phyloP scores from a whole-genome alignment of 2,797 vertebrate species.

The Hephaestus fuliginosus region DNA sequence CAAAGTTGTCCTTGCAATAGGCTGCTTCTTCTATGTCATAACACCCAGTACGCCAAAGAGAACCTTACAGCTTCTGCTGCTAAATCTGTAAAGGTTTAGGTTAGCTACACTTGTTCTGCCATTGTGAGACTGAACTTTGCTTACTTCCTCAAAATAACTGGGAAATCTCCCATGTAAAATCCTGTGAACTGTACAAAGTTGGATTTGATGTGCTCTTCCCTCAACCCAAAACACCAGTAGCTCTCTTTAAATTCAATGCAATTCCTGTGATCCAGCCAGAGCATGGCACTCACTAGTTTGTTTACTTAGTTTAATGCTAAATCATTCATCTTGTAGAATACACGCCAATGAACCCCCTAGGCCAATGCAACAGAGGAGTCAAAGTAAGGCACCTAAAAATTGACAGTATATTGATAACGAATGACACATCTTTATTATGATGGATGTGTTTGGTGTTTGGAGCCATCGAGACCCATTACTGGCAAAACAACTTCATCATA shows the following conservation, averaged over 20 bases:
- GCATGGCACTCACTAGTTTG: not conserved
- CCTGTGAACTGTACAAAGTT: slow-evolving; percentile 16
- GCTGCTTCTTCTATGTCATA: not conserved
- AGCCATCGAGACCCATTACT: slow-evolving; percentile 46
- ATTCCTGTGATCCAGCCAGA: not conserved
- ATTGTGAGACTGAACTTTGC: slow-evolving; percentile 24
- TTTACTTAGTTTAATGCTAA: slow-evolving; percentile 13
- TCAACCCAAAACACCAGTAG: slow-evolving; percentile 5
- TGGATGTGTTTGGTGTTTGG: slow-evolving; percentile 50
- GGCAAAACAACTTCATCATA: slow-evolving; percentile 61
- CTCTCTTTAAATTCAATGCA: slow-evolving; percentile 4
- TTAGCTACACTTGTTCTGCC: slow-evolving; percentile 32
- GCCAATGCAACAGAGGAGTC: not conserved
- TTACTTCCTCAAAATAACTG: slow-evolving; percentile 22
- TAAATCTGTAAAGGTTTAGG: slow-evolving; percentile 25
- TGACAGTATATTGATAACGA: slow-evolving; percentile 51
- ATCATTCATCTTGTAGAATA: slow-evolving; percentile 27
- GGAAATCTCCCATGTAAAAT: slow-evolving; percentile 26
- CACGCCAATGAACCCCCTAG: slow-evolving; percentile 18
- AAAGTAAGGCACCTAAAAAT: slow-evolving; percentile 17
- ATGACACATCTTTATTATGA: slow-evolving; percentile 63
- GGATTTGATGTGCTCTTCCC: slow-evolving; percentile 13
- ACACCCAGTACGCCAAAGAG: not conserved
- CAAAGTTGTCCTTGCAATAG: not conserved
- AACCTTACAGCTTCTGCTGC: not conserved